phyloP scores from a whole-genome alignment of 2,113 vertebrate genomes.

The Nothobranchius furzeri region DNA sequence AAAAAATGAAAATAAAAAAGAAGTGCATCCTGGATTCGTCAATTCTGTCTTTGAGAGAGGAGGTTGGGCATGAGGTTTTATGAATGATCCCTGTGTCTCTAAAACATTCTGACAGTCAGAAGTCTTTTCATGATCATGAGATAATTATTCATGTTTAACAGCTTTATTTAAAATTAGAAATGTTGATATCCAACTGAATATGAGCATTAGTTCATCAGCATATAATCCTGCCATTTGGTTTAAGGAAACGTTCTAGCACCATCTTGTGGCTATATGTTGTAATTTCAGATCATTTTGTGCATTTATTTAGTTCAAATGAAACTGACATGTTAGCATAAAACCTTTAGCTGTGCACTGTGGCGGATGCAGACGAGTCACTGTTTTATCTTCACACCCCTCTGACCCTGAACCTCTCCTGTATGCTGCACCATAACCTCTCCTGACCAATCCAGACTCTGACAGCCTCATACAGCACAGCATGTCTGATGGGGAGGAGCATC shows the following conservation, averaged over 20 bases:
- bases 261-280: conserved; percentile 46
- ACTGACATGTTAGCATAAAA: background rate
- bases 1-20: conserved; percentile 23
- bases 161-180: conserved; percentile 24
- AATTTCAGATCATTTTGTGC: background rate
- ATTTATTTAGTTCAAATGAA: background rate
- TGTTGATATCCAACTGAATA: background rate
- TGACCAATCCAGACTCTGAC: conserved; percentile 83
- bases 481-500: conserved; percentile 86
- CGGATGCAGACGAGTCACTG: conserved; percentile 41
- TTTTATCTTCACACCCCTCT: conserved; percentile 58
- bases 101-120: conserved; percentile 55
- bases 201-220: background rate
- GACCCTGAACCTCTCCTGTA: conserved; percentile 57
- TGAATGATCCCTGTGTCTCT: conserved; percentile 77
- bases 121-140: conserved; percentile 54
- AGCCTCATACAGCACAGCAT: conserved; percentile 82
- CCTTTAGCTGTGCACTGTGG: background rate
- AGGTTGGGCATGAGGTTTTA: conserved; percentile 57
- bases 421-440: conserved; percentile 60
- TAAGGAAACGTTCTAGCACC: conserved; percentile 33
- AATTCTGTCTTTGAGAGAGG: conserved; percentile 27
- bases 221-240: background rate
- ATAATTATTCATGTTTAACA: conserved; percentile 35
- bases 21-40: conserved; percentile 55